phyloP scores from a whole-genome alignment of 2,797 vertebrate genomes.

The Staurois parvus region DNA sequence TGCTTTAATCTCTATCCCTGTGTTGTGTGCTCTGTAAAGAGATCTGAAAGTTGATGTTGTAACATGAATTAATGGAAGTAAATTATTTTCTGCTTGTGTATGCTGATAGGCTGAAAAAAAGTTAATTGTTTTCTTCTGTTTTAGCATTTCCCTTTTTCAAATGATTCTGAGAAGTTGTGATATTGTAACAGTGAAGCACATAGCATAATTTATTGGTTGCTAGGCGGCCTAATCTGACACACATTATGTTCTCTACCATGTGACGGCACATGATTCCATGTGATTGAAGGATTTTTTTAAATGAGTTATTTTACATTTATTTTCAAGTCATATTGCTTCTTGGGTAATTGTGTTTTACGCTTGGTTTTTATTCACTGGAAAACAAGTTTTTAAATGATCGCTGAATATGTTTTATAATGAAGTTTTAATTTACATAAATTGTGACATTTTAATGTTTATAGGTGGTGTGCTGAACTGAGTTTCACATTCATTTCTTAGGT shows the following conservation, averaged over 20 bases:
- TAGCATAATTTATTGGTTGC: conserved; percentile 11
- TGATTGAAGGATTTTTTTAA: conserved; percentile 21
- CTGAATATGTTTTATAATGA: not conserved
- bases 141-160: no score
- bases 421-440: not conserved
- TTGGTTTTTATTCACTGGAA: not conserved
- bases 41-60: no score
- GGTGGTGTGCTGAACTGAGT: no score
- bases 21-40: no score
- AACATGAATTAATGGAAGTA: no score
- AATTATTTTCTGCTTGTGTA: no score
- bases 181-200: not conserved
- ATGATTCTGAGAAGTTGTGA: not conserved
- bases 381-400: not conserved
- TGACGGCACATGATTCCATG: conserved; percentile 54
- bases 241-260: conserved; percentile 22
- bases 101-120: no score
- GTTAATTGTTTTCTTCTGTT: no score
- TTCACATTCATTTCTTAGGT: not conserved
- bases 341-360: not conserved
- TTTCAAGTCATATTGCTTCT: not conserved
- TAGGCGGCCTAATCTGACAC: not conserved
- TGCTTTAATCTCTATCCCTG: no score
- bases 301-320: not conserved
- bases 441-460: no score